Percentiles rank a stretch among this genome's conserved stretches.
These are phyloP conservation scores for Popillia japonica DNA, from an alignment of 1,140 invertebrate species.

Conservation along the genomic window DNA sequence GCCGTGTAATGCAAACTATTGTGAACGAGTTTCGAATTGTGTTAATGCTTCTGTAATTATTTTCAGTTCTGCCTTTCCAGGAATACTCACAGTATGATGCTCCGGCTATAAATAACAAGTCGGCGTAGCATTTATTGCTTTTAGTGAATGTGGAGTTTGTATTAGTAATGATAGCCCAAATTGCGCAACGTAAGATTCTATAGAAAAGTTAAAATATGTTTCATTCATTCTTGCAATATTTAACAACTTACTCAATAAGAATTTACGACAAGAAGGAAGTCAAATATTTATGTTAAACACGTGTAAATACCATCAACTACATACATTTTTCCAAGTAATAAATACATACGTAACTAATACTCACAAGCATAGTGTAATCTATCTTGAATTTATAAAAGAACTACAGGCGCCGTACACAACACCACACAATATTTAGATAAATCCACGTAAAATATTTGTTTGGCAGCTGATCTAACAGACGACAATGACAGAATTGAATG, in stretches of 20 bases:
- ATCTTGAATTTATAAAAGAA: conserved; percentile 13
- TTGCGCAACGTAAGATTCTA: too few species aligned
- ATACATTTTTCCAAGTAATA: neutral
- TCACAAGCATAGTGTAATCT: neutral
- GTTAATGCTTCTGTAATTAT: conserved; percentile 39
- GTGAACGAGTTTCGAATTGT: neutral
- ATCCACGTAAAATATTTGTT: conserved; percentile 18
- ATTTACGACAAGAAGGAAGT: neutral
- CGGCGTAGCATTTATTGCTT: conserved; percentile 6
- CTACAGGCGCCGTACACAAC: neutral
- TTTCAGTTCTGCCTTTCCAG: conserved; percentile 20
- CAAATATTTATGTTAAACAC: neutral
- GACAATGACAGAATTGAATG: conserved; percentile 21
- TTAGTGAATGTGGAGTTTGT: neutral
- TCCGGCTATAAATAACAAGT: neutral
- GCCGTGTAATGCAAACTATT: conserved; percentile 15
- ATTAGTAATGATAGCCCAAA: too few species aligned
- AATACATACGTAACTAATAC: neutral
- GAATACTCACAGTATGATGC: neutral
- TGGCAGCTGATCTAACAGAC: conserved; percentile 21
- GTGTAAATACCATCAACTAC: neutral
- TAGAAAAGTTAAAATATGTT: too few species aligned
- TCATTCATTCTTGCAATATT: neutral
- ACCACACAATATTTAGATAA: conserved; percentile 4
- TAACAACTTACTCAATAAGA: neutral